A percentile compares a stretch with the other conserved stretches of the same genome.
Conservation (phyloP, 2,797 vertebrate species). For the Clarias fuscus region DNA sequence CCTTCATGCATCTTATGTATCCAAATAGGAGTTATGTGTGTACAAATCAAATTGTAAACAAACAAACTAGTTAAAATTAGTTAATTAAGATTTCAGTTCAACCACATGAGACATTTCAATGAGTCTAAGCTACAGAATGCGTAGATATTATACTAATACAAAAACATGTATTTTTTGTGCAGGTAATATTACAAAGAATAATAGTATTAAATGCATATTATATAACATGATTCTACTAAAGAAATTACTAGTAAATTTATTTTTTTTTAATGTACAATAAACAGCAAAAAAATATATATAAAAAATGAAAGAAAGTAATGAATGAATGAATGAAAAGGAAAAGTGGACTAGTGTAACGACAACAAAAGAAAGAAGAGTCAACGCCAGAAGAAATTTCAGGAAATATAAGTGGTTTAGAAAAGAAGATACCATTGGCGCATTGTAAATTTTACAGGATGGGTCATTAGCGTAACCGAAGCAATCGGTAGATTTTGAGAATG, state of each 20-base stretch:
- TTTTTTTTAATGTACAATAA: not conserved
- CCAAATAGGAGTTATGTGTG: not conserved
- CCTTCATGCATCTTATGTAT: not conserved
- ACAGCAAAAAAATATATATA: not conserved
- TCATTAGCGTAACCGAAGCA: not conserved
- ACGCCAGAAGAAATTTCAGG: not conserved
- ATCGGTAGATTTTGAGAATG: not conserved
- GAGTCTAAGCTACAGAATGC: no score
- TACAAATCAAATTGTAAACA: not conserved
- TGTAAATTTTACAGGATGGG: not conserved
- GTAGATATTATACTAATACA: not conserved
- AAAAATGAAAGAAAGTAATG: not conserved
- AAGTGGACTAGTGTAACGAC: not conserved
- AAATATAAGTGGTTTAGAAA: not conserved
- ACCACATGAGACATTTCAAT: not conserved
- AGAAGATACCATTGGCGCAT: not conserved
- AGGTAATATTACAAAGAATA: not conserved
- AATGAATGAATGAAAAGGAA: no score
- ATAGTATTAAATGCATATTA: not conserved
- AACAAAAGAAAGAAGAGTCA: not conserved
- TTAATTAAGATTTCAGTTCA: not conserved
- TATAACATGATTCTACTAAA: not conserved
- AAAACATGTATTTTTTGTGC: not conserved
- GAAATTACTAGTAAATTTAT: no score
- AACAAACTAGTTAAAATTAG: not conserved